Evolutionary conservation across 2,888 invertebrate species (phyloP).

Genomic region (Anagyrus pseudococci): DNA sequence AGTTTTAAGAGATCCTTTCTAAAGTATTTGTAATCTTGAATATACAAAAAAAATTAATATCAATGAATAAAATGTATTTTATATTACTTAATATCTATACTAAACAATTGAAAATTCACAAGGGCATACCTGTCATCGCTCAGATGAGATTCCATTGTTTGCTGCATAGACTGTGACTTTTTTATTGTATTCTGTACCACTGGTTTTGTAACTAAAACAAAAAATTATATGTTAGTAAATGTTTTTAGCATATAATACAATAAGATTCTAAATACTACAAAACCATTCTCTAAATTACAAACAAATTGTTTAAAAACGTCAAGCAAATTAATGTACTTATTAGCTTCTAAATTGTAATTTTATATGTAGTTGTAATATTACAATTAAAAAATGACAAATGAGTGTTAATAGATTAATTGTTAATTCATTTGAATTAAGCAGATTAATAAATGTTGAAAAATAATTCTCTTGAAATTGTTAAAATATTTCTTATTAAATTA

Average conservation of each 20-base stretch:
- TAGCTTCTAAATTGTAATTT: no score
- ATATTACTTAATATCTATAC: no score
- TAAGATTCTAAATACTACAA: slow-evolving; percentile 14
- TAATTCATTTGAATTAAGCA: no score
- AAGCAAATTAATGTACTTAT: no score
- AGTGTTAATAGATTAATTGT: no score
- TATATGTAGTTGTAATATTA: no score
- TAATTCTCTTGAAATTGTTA: no score
- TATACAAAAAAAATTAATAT: background rate
- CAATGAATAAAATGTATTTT: background rate
- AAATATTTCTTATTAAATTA: no score
- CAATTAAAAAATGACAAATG: no score
- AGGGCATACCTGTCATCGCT: slow-evolving; percentile 55
- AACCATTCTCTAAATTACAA: slow-evolving; percentile 16
- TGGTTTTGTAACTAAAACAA: slow-evolving; percentile 60
- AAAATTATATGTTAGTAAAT: slow-evolving; percentile 16
- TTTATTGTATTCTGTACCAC: slow-evolving; percentile 55
- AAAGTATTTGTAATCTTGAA: background rate
- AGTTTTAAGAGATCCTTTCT: background rate
- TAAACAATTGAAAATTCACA: slow-evolving; percentile 1
- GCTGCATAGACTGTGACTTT: slow-evolving; percentile 61
- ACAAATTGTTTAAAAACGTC: background rate
- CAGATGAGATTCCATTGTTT: slow-evolving; percentile 56
- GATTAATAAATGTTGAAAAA: no score
- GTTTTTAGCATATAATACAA: slow-evolving; percentile 21